These are phyloP conservation scores for Ispidina lecontei DNA, from an alignment of 2,797 vertebrate species.

Conservation along the genomic window DNA sequence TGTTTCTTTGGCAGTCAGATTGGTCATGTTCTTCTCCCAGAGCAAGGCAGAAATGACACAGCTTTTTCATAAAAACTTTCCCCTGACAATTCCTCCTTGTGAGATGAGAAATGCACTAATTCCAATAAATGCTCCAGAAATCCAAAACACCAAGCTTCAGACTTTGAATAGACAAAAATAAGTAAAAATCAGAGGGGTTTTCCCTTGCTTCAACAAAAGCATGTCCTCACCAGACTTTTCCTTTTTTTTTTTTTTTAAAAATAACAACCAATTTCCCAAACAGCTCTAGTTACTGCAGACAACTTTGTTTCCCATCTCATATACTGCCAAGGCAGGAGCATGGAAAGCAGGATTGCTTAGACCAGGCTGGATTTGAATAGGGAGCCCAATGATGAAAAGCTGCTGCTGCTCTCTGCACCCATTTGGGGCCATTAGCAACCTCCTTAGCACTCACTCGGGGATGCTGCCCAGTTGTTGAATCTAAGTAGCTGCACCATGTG, in stretches of 20 bases:
- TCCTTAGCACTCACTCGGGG: background rate
- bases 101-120: background rate
- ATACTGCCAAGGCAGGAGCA: background rate
- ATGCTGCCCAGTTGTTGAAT: background rate
- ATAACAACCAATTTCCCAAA: background rate
- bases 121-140: background rate
- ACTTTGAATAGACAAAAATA: background rate
- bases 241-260: background rate
- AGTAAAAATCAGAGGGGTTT: constrained; percentile 29
- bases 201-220: constrained; percentile 14
- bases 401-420: background rate
- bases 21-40: fast-evolving
- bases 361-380: background rate
- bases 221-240: background rate
- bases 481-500: background rate
- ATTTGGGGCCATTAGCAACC: background rate
- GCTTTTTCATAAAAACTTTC: constrained; percentile 1
- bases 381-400: background rate
- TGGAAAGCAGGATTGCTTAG: constrained; percentile 31
- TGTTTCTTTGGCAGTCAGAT: background rate
- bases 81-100: background rate
- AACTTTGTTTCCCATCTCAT: constrained; percentile 9
- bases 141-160: background rate
- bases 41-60: background rate
- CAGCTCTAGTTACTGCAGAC: background rate